Percentiles rank a stretch among this genome's conserved stretches.
Conservation (phyloP, 2,888 invertebrate genomes). For the Campoplex nolae region DNA sequence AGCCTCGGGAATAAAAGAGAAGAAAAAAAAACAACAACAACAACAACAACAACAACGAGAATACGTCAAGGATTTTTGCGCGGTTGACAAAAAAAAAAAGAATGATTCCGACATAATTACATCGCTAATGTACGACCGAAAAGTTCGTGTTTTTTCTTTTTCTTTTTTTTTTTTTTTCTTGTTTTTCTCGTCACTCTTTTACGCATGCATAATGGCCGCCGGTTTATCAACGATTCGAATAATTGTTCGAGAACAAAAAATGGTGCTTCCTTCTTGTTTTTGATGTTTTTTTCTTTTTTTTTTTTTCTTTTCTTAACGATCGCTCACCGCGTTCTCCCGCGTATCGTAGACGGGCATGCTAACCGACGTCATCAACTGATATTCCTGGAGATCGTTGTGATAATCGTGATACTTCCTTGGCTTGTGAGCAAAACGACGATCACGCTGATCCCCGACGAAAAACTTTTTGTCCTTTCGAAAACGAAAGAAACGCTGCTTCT, state of each 20-base stretch:
- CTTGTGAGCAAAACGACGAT: conserved; percentile 86
- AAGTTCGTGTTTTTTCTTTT: conserved; percentile 1
- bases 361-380: conserved; percentile 96
- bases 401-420: conserved; percentile 87
- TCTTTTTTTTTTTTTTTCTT: background rate
- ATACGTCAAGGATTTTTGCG: conserved; percentile 43
- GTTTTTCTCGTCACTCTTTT: conserved; percentile 40
- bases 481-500: conserved; percentile 90
- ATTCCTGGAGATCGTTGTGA: conserved; percentile 87
- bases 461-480: conserved; percentile 87
- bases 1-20: conserved; percentile 28
- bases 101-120: conserved; percentile 29
- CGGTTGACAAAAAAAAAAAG: background rate
- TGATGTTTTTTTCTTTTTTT: background rate
- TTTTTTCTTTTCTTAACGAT: conserved; percentile 50
- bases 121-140: conserved; percentile 15
- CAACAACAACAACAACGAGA: background rate
- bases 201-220: conserved; percentile 46
- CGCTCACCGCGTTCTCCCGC: conserved; percentile 92
- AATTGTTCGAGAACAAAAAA: conserved; percentile 40
- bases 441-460: conserved; percentile 88
- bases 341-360: conserved; percentile 97
- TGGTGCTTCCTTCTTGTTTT: background rate
- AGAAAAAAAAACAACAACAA: background rate
- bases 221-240: background rate